These are phyloP conservation scores for Chrysodeixis includens DNA, from an alignment of 2,888 invertebrate species.

Conservation along the genomic window DNA sequence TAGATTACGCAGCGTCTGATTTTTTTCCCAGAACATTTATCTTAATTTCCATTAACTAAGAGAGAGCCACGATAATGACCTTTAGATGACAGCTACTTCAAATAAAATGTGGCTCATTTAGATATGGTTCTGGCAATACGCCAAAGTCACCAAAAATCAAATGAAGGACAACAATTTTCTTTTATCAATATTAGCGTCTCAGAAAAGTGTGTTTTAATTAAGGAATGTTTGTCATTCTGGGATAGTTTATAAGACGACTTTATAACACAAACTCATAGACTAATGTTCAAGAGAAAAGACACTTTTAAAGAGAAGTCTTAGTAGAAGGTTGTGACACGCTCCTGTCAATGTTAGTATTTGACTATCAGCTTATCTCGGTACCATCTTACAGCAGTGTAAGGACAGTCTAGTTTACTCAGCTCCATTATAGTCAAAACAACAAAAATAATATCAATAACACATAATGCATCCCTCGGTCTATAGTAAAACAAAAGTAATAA, in stretches of 20 bases:
- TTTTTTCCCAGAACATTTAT: neutral
- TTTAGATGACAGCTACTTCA: neutral
- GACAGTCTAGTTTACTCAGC: too few species aligned
- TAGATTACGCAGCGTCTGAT: neutral
- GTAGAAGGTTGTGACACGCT: too few species aligned
- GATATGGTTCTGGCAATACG: neutral
- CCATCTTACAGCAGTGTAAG: too few species aligned
- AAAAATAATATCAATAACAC: neutral
- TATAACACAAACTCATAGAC: too few species aligned
- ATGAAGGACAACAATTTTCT: neutral
- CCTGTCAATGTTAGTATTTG: too few species aligned
- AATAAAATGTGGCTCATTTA: neutral
- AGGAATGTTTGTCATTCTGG: neutral
- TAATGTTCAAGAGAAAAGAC: too few species aligned
- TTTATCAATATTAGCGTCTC: neutral
- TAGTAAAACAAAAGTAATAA: neutral
- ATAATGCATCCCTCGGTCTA: neutral
- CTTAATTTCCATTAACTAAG: neutral
- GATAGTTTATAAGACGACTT: too few species aligned
- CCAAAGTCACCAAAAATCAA: neutral
- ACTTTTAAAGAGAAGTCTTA: too few species aligned
- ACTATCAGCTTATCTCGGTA: too few species aligned
- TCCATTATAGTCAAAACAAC: neutral
- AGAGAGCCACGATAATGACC: neutral
- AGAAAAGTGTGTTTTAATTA: neutral